phyloP scores from a whole-genome alignment of 2,797 vertebrate genomes.

The Megaceryle alcyon region DNA sequence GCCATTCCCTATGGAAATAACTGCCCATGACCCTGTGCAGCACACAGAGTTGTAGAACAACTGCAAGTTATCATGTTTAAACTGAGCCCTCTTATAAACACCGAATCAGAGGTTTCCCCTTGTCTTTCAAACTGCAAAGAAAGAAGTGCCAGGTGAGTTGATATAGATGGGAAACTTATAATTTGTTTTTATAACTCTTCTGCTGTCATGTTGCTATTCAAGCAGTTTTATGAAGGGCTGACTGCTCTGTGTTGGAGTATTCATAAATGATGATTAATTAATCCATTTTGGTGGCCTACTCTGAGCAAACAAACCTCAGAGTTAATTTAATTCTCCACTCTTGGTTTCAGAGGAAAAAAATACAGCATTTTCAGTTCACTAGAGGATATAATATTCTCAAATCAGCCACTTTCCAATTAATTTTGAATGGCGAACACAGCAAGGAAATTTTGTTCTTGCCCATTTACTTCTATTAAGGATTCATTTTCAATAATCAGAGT shows the following conservation, averaged over 20 bases:
- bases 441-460: constrained; percentile 60
- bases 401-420: constrained; percentile 70
- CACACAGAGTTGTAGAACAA: background rate
- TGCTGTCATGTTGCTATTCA: constrained; percentile 51
- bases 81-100: background rate
- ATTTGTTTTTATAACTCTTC: constrained; percentile 32
- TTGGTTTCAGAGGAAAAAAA: constrained; percentile 27
- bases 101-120: background rate
- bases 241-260: constrained; percentile 21
- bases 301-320: constrained; percentile 59
- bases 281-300: constrained; percentile 57
- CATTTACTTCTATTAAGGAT: constrained; percentile 74
- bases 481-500: constrained; percentile 75
- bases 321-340: constrained; percentile 68
- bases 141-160: background rate
- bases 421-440: constrained; percentile 44
- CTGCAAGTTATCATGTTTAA: background rate
- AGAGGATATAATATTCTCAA: constrained; percentile 56
- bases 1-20: background rate
- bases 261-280: constrained; percentile 74
- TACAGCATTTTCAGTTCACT: constrained; percentile 33
- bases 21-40: background rate
- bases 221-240: constrained; percentile 51
- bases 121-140: background rate
- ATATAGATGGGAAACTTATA: background rate